Percentiles rank a stretch among this genome's conserved stretches.
Conservation (phyloP, 1,140 invertebrate species). For the Hesperophylax magnus region DNA sequence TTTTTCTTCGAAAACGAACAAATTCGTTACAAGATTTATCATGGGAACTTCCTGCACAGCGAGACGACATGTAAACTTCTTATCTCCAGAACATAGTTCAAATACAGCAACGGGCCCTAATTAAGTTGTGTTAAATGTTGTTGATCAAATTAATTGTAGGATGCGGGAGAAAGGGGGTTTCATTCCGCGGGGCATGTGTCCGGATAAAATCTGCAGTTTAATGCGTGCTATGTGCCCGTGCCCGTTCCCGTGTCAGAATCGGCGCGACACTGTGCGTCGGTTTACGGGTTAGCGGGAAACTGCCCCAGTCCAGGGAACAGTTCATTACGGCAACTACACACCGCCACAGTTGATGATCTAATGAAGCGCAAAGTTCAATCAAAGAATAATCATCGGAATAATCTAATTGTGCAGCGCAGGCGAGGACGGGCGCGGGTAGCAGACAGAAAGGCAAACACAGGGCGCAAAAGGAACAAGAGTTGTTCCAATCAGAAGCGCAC, state of each 20-base stretch:
- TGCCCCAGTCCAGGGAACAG: neutral
- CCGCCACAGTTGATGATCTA: conserved; percentile 32
- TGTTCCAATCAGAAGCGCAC: conserved; percentile 55
- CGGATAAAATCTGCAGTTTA: conserved; percentile 33
- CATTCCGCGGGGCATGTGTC: neutral
- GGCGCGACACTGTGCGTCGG: neutral
- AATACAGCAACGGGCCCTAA: conserved; percentile 31
- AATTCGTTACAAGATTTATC: conserved; percentile 29
- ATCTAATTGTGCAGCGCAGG: conserved; percentile 47
- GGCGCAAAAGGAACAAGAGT: conserved; percentile 34
- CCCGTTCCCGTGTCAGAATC: neutral
- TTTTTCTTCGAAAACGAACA: conserved; percentile 21
- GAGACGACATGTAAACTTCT: conserved; percentile 1
- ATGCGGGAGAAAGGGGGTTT: conserved; percentile 28
- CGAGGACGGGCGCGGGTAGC: neutral
- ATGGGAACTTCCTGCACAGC: conserved; percentile 16
- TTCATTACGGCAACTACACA: neutral
- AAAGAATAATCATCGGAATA: conserved; percentile 55
- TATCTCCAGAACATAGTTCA: neutral
- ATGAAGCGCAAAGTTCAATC: conserved; percentile 53
- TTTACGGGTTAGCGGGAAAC: neutral
- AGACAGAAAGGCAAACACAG: conserved; percentile 32
- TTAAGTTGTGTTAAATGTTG: conserved; percentile 47
- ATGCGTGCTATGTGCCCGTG: neutral
- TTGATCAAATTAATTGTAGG: conserved; percentile 46